A percentile compares a stretch with the other conserved stretches of the same genome.
Conservation (phyloP, 2,113 vertebrate genomes). For the Heliornis fulica region DNA sequence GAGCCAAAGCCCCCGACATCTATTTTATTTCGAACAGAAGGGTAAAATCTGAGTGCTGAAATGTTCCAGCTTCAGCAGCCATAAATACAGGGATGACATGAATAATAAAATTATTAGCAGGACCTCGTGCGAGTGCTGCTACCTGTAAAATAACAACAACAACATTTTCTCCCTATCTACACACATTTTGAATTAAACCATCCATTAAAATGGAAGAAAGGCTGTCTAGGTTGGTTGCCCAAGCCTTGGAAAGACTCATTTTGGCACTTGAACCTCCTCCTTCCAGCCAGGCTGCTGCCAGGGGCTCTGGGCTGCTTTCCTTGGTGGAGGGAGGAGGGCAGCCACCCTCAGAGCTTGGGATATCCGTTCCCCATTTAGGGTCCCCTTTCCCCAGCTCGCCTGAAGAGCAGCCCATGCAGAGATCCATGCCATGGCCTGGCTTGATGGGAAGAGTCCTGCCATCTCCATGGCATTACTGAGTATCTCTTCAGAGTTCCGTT, state of each 20-base stretch:
- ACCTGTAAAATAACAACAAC: neutral
- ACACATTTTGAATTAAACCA: neutral
- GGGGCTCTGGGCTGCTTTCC: neutral
- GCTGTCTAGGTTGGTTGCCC: neutral
- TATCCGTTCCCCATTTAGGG: accelerated
- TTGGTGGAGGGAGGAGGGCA: neutral
- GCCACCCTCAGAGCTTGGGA: neutral
- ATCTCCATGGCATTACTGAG: neutral
- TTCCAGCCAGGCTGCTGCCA: neutral
- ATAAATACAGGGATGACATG: neutral
- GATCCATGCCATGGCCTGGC: accelerated
- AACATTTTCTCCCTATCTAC: neutral
- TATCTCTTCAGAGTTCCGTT: neutral
- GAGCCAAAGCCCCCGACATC: neutral
- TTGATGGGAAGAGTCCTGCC: neutral
- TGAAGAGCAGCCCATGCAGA: accelerated
- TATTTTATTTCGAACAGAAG: slow-evolving; percentile 15
- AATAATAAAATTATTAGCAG: neutral
- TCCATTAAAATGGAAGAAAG: neutral
- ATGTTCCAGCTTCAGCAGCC: neutral
- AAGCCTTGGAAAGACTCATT: neutral
- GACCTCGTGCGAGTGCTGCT: neutral
- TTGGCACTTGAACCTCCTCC: neutral
- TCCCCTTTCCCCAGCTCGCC: accelerated
- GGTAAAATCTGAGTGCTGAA: neutral